Evolutionary conservation across 2,888 invertebrate species (phyloP).

Genomic region (Volucella inanis): DNA sequence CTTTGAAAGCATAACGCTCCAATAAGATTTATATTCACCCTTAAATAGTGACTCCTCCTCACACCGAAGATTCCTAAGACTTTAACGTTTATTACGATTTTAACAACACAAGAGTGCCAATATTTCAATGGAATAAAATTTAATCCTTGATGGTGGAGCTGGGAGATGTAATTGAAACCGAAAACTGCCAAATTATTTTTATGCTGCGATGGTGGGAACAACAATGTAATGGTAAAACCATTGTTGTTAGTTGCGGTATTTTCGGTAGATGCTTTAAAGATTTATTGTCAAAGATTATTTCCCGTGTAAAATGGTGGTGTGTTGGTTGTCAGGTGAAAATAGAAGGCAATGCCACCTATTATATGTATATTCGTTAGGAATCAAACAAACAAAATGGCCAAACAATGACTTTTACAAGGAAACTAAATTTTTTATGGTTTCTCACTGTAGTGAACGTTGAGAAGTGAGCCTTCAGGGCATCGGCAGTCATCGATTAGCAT

Average conservation of each 20-base stretch:
- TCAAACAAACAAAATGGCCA: slow-evolving; percentile 47
- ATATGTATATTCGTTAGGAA: slow-evolving; percentile 27
- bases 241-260: background rate
- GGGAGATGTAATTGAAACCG: slow-evolving; percentile 36
- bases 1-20: too few relatives aligned
- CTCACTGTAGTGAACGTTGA: background rate
- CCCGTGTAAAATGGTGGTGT: background rate
- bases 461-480: too few relatives aligned
- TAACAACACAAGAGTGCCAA: slow-evolving; percentile 30
- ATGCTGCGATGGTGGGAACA: slow-evolving; percentile 25
- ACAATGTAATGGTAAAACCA: too few relatives aligned
- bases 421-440: slow-evolving; percentile 38
- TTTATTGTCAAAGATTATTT: slow-evolving; percentile 54
- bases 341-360: slow-evolving; percentile 31
- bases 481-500: too few relatives aligned
- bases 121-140: slow-evolving; percentile 35
- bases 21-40: too few relatives aligned
- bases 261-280: slow-evolving; percentile 36
- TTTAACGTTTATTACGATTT: slow-evolving; percentile 38
- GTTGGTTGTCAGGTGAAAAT: slow-evolving; percentile 35
- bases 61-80: too few relatives aligned
- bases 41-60: too few relatives aligned
- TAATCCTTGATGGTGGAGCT: slow-evolving; percentile 7
- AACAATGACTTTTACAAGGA: slow-evolving; percentile 24
- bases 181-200: slow-evolving; percentile 47